Base-by-base conservation (phyloP, 2,113 vertebrate genomes). In the Sclerurus mexicanus region DNA sequence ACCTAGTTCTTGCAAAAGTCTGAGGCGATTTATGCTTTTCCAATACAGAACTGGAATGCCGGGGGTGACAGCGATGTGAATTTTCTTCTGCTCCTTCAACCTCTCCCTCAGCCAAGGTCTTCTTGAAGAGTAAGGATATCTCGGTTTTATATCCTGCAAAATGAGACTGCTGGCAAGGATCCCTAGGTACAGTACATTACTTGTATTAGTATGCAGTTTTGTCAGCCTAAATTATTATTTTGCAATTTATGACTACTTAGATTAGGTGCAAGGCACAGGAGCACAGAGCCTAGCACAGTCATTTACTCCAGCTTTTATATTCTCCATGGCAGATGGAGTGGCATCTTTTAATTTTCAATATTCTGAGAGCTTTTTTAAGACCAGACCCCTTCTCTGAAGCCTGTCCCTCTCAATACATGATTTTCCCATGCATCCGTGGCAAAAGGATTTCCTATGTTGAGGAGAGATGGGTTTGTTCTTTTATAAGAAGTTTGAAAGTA, bases 221-320 rank as follows among this genome's bases (percentile, higher is more conserved):
- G 79, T 90, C 83, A 86, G 56, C 31, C 37, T 81, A 78, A 89
- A 92, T 90, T 71, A 88, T 31, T 96, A 58, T 96, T 96, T 96
- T 92, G 60, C 50, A 74, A 44, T 76, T 79, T 27, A 88, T 84
- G 60, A 79, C 67, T 91, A 10, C 47, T 56, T 63, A 62, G 75
- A 59, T 81, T 50, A 89, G 23, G 39, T 52, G 55, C 35, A 23
- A 89, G 72, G 55, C 66, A 62, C 25, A 86, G 83, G 42, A 67
- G 75, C 55, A 67, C 25, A 71, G 79, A 74, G 27, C 49, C 19
- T 31, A 30, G 30, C 40, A 42, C 8, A 75, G 27, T 42, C 14
- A 50, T 75, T 81, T 74, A 35, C 40, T 69, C 52, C 62, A 6
- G 21, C 14, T 88, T 88, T 59, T 72, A 22, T 74, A 30, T 59